Percentiles rank a stretch among this genome's conserved stretches.
Conservation (phyloP, 2,113 vertebrate species). For the Centrocercus urophasianus region DNA sequence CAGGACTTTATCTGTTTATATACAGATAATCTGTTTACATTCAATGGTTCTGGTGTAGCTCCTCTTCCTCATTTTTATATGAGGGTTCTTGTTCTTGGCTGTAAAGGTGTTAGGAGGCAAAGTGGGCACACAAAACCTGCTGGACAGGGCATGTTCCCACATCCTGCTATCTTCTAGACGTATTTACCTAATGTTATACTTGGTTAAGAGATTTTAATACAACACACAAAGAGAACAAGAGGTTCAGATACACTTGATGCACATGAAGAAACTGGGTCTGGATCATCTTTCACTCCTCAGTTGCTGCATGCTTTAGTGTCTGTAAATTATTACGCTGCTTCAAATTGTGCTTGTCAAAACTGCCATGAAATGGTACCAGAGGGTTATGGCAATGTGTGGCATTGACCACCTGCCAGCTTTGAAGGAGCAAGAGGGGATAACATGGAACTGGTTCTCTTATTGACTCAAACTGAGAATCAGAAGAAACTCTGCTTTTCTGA, state of each 20-base stretch:
- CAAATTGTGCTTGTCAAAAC: background rate
- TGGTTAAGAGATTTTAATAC: background rate
- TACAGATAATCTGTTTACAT: too few species aligned
- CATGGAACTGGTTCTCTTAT: background rate
- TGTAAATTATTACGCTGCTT: background rate
- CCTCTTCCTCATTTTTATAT: background rate
- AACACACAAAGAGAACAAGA: background rate
- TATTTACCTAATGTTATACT: background rate
- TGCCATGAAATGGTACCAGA: background rate
- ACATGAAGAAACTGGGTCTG: background rate
- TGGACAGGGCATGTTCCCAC: accelerated
- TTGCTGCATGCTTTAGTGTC: background rate
- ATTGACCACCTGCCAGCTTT: background rate
- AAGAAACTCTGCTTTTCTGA: background rate
- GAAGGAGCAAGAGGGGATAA: background rate
- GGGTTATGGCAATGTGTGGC: background rate
- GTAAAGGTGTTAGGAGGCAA: background rate
- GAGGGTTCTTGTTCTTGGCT: background rate
- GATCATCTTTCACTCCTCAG: background rate
- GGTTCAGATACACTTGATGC: background rate
- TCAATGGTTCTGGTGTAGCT: background rate
- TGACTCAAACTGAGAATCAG: background rate
- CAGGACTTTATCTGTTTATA: background rate
- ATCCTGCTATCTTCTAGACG: background rate
- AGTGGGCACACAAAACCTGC: background rate